Percentiles rank a stretch among this genome's conserved stretches.
phyloP scores from a whole-genome alignment of 2,113 vertebrate species.

The Vidua macroura region DNA sequence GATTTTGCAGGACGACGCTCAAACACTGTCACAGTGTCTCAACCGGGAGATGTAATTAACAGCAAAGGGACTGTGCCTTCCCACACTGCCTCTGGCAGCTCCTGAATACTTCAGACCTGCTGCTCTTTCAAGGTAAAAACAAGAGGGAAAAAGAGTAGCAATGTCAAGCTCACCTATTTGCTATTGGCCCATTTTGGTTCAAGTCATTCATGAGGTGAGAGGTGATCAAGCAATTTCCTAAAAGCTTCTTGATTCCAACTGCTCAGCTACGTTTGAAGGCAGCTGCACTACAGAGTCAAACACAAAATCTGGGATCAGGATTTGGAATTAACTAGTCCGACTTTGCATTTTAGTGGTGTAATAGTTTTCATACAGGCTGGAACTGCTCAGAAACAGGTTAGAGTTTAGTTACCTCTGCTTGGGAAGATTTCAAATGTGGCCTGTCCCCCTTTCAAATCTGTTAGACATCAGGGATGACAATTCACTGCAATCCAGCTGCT shows the following conservation, averaged over 20 bases:
- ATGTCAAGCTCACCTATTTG: background rate
- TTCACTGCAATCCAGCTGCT: background rate
- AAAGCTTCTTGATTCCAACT: background rate
- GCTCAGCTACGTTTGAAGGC: background rate
- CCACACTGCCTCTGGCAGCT: background rate
- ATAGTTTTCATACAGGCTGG: background rate
- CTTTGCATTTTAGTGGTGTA: background rate
- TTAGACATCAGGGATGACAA: background rate
- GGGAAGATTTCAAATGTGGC: background rate
- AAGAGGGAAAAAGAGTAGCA: accelerated
- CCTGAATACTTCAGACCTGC: background rate
- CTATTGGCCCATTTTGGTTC: background rate
- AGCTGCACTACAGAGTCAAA: background rate
- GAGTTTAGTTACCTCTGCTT: background rate
- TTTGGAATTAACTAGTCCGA: background rate
- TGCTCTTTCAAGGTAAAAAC: background rate
- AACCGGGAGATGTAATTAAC: background rate
- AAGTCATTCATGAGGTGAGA: background rate
- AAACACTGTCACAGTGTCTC: background rate
- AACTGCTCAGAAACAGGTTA: background rate
- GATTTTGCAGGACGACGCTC: background rate
- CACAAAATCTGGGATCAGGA: background rate
- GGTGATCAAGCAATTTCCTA: background rate
- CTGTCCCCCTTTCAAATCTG: background rate
- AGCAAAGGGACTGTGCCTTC: background rate